Evolutionary conservation across 2,888 invertebrate genomes (phyloP), one percentile per base, ranked within the genome.

Genomic region (Formica aserva): DNA sequence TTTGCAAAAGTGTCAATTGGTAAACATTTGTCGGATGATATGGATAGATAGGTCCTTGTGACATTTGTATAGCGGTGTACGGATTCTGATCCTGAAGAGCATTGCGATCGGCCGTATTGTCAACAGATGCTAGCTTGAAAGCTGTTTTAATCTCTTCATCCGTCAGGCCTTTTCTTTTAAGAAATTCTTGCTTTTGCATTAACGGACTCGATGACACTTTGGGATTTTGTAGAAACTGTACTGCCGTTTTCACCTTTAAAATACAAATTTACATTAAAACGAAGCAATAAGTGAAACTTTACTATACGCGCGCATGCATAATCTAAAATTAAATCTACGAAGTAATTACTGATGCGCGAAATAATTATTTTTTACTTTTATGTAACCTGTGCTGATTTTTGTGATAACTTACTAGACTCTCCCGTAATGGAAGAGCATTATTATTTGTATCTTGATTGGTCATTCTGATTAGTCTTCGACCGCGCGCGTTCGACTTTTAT

Each of bases 201-300:
- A 97, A 93, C 0, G 98, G 97, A 91, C 97, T 98, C 88, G 96
- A 95, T 75, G 96, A 96, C 2, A 98, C 98, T 94, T 97, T 98
- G n/a, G 97, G 97, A 95, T 98, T 98, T 94, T 97, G 96, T 75
- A 98, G 95, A 95, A 98, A 98, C 92, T 97, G 98, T 3, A 98
- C 96, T 6, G 98, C 98, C 18, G 98, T 98, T 90, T 96, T 96
- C 85, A 98, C 97, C 98, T 98, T 85, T 75, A 88, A 87, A 26
- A 57, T 48, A 67, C 41, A 65, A 32, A 45, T 29, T 66, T 8
- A 65, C n/a, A 32, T 57, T 29, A 65, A 57, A 18, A n/a, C 18
- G 1, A 48, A 48, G 48, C n/a, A 18, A 13, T 13, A n/a, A 8
- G 32, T 22, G 1, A 15, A 18, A n/a, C 52, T 69, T n/a, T 0